Evolutionary conservation across 2,113 vertebrate species (phyloP).

Genomic region (Indicator maculatus): DNA sequence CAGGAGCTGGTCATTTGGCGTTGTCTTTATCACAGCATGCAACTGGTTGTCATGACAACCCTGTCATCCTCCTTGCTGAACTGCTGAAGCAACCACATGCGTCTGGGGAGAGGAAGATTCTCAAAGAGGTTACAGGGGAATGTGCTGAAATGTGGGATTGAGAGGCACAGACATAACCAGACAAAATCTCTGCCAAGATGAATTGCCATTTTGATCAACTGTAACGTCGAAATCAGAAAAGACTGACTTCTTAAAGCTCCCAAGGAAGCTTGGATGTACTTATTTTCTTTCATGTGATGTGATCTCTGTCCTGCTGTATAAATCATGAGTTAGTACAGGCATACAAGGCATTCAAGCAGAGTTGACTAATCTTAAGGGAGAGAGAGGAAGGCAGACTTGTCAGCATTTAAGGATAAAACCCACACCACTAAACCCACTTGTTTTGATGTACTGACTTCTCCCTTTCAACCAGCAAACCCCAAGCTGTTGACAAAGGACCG

Average conservation of each 20-base stretch:
- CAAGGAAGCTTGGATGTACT: background rate
- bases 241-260: background rate
- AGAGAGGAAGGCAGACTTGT: background rate
- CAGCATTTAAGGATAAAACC: background rate
- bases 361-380: background rate
- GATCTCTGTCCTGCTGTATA: background rate
- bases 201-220: background rate
- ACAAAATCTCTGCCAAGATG: background rate
- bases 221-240: background rate
- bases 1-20: conserved; percentile 67
- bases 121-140: conserved; percentile 28
- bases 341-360: background rate
- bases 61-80: conserved; percentile 67
- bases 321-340: background rate
- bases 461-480: background rate
- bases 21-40: conserved; percentile 48
- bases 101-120: background rate
- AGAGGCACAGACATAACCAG: background rate
- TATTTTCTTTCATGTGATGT: background rate
- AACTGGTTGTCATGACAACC: conserved; percentile 82
- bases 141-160: background rate
- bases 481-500: background rate
- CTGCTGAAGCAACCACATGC: conserved; percentile 26
- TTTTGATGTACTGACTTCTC: background rate
- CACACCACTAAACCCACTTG: background rate